Evolutionary conservation across 2,113 vertebrate genomes (phyloP), one percentile per base, ranked within the genome.

Genomic region (Ia io): DNA sequence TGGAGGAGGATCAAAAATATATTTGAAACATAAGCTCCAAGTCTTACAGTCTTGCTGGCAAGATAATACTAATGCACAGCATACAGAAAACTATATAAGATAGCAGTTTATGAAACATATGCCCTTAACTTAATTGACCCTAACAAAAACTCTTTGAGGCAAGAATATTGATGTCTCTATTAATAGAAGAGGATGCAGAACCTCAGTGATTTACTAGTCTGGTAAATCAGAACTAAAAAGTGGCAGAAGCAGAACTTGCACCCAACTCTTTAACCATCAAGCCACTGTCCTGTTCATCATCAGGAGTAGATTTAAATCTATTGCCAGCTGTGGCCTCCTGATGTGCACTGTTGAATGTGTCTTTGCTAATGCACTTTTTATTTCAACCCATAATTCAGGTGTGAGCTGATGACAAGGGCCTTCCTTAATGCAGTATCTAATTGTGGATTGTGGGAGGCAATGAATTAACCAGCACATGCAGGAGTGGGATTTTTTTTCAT

Each of bases 221-320:
- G 22, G 35, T 40, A 70, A 37, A 40, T 18, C 32, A 90, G 53
- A 93, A 42, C 22, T 44, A 44, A 71, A 63, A 47, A 5, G 12
- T 5, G 17, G 12, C 25, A 91, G 18, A 85, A 6, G 9, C 14
- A 30, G 9, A 35, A 28, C 22, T 35, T 61, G 9, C 5, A 56
- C 1, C 16, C 17, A 13, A 10, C 35, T 80, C 16, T 37, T 37
- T 32, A 47, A 59, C 37, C 11, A 53, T 6, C 20, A 23, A 88
- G 67, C 11, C 17, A 1, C 23, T 10, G 2, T 8, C 6, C 20
- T 51, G n/a, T 6, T 42, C 37, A 3, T 8, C 14, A 8, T 2
- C n/a, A 47, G 67, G 56, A 59, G 10, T 5, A 44, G n/a, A 88
- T 40, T 37, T 70, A 40, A 18, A 70, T 40, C 9, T 70, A 23